These are phyloP conservation scores for Diglossa cyanea DNA, from an alignment of 2,797 vertebrate species.

Conservation along the genomic window DNA sequence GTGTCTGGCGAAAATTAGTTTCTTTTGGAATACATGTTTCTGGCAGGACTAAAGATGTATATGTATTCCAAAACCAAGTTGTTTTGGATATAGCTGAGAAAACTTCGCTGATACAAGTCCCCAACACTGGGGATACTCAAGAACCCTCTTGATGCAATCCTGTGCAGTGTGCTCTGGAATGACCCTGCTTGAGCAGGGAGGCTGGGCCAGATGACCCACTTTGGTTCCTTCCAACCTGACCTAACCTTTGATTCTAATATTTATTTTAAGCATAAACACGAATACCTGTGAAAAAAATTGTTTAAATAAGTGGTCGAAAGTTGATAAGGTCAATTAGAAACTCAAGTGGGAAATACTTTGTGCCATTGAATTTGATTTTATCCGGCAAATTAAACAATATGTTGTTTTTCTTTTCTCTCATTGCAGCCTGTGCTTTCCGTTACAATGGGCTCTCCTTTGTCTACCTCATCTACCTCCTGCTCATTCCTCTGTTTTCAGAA, in stretches of 20 bases:
- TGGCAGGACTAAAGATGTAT: not conserved
- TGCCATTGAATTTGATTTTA: not conserved
- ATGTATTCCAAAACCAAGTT: not conserved
- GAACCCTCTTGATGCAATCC: not conserved
- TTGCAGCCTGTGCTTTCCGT: conserved; percentile 93
- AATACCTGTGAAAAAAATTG: not conserved
- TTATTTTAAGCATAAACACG: not conserved
- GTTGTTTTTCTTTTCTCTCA: conserved; percentile 5
- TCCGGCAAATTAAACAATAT: not conserved
- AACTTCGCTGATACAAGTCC: not conserved
- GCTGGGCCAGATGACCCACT: not conserved
- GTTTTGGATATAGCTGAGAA: not conserved
- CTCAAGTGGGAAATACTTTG: not conserved
- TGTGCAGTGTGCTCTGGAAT: not conserved
- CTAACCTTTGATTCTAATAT: not conserved
- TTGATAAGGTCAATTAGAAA: not conserved
- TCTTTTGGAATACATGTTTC: not conserved
- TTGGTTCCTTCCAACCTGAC: not conserved
- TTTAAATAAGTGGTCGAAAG: not conserved
- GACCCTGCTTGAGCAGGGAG: not conserved
- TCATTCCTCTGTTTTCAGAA: conserved; percentile 94
- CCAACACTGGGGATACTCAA: not conserved
- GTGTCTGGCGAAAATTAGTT: not conserved
- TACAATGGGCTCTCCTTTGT: conserved; percentile 96
- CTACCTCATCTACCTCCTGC: conserved; percentile 99